phyloP scores from a whole-genome alignment of 2,113 vertebrate genomes.

The Rattus norvegicus region GRCr8 NC_086020.1:151340001-151340500 shows the following conservation, averaged over 20 bases:
- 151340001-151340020: not conserved
- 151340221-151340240: not conserved
- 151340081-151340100: not conserved
- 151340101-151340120: not conserved
- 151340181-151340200: not conserved
- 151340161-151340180: not conserved
- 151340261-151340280: not conserved
- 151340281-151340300: not conserved
- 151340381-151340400: not conserved
- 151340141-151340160: not conserved
- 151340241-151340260: not conserved
- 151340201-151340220: not conserved
- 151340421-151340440: not conserved
- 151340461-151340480: not conserved
- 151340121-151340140: not conserved
- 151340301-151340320: not conserved
- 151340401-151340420: not conserved
- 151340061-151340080: not conserved
- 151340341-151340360: not conserved
- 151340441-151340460: not conserved
- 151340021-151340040: not conserved
- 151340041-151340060: not conserved
- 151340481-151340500: not conserved
- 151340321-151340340: not conserved
- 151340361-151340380: not conserved